phyloP scores from a whole-genome alignment of 1,140 invertebrate genomes.

The Ips nitidus region DNA sequence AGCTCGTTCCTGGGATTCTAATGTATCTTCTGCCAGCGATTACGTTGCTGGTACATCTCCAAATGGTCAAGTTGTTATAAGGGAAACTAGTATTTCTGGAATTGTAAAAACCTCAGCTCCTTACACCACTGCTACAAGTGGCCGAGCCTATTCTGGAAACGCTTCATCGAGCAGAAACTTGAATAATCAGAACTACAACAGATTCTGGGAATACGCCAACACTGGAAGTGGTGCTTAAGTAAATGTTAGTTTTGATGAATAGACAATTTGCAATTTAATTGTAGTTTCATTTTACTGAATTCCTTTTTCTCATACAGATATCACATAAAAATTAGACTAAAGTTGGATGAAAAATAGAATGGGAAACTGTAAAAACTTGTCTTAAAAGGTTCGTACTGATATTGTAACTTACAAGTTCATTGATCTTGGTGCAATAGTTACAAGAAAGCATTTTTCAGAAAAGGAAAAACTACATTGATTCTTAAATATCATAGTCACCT shows the following conservation, averaged over 20 bases:
- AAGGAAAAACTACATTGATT: too few species aligned
- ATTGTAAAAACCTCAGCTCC: slow-evolving; percentile 7
- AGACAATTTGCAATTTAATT: background rate
- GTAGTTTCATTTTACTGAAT: background rate
- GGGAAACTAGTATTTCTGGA: slow-evolving; percentile 1
- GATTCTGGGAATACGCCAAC: slow-evolving; percentile 12
- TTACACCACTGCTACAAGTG: slow-evolving; percentile 6
- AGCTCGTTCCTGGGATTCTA: slow-evolving; percentile 14
- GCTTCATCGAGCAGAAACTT: slow-evolving; percentile 1
- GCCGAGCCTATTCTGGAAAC: slow-evolving; percentile 2
- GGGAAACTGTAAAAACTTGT: too few species aligned
- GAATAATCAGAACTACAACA: slow-evolving; percentile 9
- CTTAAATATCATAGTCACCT: too few species aligned
- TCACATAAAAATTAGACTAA: too few species aligned
- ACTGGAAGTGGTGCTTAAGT: slow-evolving; percentile 1
- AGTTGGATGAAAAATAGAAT: too few species aligned
- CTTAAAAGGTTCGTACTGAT: too few species aligned
- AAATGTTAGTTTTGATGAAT: background rate
- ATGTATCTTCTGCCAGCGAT: slow-evolving; percentile 11
- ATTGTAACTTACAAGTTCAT: too few species aligned
- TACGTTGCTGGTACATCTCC: slow-evolving; percentile 9
- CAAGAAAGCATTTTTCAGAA: too few species aligned
- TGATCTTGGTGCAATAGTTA: too few species aligned
- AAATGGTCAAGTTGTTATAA: slow-evolving; percentile 14
- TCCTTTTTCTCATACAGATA: too few species aligned